Evolutionary conservation across 2,888 invertebrate genomes (phyloP), one percentile per base, ranked within the genome.

Genomic region (Hypercompe scribonia): DNA sequence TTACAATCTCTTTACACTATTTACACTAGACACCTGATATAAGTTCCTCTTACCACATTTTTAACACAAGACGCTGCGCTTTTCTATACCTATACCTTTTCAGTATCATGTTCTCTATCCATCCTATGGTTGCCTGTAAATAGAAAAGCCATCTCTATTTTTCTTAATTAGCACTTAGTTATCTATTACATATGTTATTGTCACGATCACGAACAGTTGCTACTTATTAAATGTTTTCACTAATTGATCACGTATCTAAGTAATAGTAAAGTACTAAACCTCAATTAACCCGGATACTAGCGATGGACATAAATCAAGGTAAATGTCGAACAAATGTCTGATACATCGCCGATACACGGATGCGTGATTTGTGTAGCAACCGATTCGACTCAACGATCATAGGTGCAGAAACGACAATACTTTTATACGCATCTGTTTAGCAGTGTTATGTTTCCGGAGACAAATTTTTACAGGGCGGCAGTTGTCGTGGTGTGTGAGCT

Each of bases 361-460:
- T 69, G 87, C 92, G 93, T 93, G 93, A 90, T 89, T 87, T 88
- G 91, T 86, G 86, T 91, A 81, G 81, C 79, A 89, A 91, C 84
- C 79, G 71, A 72, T 75, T 80, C 65, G 46, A 10, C 50, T 0
- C 81, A 84, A 58, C 82, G 84, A 86, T 61, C 31, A 67, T 11
- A 15, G 33, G 7, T 7, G 64, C 21, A 78, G 78, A 73, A 61
- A 24, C 33, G 72, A 28, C 46, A 61, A n/a, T 18, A n/a, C 34
- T 50, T n/a, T 33, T 1, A 54, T 58, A 28, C 11, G 13, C 54
- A 58, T 0, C 28, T 58, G 7, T 58, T 50, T 24, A 46, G 21
- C 18, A 46, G 24, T 11, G 8, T 11, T 10, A 8, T 10, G 0
- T 54, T n/a, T 3, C 3, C n/a, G 11, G 0, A 54, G 54, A 13